Evolutionary conservation across 2,797 vertebrate species (phyloP).

Genomic region (Gymnothorax javanicus): DNA sequence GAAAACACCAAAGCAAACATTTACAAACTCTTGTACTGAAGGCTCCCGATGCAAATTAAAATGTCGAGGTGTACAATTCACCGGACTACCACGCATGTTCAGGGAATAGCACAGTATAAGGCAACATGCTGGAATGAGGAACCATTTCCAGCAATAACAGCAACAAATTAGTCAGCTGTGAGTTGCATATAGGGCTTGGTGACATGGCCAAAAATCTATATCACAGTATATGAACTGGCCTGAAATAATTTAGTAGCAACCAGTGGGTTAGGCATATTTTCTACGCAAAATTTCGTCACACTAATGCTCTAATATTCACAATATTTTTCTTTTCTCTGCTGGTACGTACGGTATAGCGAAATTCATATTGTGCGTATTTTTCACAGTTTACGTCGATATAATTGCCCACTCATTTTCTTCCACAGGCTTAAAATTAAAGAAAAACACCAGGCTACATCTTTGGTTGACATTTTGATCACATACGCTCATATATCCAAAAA

Average conservation of each 20-base stretch:
- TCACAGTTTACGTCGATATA: no score
- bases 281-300: no score
- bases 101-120: no score
- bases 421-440: background rate
- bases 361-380: no score
- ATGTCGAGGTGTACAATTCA: background rate
- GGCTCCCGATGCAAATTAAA: background rate
- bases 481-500: background rate
- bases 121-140: background rate
- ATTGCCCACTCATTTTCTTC: background rate
- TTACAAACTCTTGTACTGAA: background rate
- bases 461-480: background rate
- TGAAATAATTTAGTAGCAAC: no score
- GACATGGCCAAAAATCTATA: no score
- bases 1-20: slow-evolving; percentile 1
- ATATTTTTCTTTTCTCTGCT: no score
- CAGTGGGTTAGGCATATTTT: no score
- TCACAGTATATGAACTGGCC: no score
- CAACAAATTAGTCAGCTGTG: background rate
- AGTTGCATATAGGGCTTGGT: background rate
- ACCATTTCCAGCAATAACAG: background rate
- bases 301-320: no score
- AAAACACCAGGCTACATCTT: background rate
- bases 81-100: background rate
- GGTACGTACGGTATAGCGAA: no score